Evolutionary conservation across 2,797 vertebrate genomes (phyloP).

Genomic region (Argya squamiceps): DNA sequence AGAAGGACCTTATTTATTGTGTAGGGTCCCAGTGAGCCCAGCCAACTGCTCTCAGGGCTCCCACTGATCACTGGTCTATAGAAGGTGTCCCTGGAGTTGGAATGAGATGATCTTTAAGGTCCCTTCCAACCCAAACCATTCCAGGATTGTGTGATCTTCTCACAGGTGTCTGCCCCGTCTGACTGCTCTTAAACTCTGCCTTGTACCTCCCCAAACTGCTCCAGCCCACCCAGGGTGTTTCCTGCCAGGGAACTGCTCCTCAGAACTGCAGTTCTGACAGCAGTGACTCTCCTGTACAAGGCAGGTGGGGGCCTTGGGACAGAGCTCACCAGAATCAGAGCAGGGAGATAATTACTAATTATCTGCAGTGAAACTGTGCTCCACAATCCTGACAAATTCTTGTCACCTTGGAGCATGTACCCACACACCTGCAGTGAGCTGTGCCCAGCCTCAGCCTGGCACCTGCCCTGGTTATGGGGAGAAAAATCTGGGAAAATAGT

Average conservation of each 20-base stretch:
- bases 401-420: fast-evolving
- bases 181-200: not conserved
- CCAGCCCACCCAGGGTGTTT: not conserved
- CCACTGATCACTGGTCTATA: not conserved
- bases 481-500: not conserved
- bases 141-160: not conserved
- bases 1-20: not conserved
- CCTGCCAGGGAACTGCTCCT: not conserved
- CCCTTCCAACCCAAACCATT: not conserved
- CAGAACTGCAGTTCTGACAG: not conserved
- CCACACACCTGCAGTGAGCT: not conserved
- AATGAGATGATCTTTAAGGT: not conserved
- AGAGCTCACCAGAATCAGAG: fast-evolving
- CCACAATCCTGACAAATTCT: not conserved
- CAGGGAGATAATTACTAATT: not conserved
- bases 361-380: not conserved
- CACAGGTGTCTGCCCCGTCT: not conserved
- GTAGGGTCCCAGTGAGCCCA: not conserved
- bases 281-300: not conserved
- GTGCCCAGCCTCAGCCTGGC: not conserved
- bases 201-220: not conserved
- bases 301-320: not conserved
- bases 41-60: not conserved
- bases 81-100: not conserved
- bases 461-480: too few species aligned